Evolutionary conservation across 2,113 vertebrate genomes (phyloP).

Genomic region (Gopherus evgoodei): DNA sequence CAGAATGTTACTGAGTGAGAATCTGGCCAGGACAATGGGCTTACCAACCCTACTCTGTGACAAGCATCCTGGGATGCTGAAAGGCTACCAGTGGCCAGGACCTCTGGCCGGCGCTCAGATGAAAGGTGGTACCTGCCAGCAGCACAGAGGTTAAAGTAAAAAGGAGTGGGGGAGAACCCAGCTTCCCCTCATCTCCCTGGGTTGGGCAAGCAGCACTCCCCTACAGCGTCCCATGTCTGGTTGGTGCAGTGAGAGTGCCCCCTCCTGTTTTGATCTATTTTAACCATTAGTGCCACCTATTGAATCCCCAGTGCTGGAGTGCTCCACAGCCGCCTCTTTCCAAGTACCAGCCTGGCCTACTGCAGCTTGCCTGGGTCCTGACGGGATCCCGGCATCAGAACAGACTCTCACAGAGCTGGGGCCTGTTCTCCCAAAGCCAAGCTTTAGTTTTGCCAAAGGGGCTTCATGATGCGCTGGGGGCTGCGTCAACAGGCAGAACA

Average conservation of each 20-base stretch:
- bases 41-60: background rate
- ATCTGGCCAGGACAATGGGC: background rate
- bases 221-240: background rate
- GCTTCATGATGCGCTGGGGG: background rate
- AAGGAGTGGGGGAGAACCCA: background rate
- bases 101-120: background rate
- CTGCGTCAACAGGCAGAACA: background rate
- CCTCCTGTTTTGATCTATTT: background rate
- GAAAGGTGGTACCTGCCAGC: background rate
- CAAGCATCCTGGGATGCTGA: background rate
- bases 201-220: background rate
- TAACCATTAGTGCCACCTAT: background rate
- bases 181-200: background rate
- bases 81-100: background rate
- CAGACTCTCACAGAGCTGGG: background rate
- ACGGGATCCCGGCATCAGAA: background rate
- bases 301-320: background rate
- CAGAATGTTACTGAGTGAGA: background rate
- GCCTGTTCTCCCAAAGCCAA: background rate
- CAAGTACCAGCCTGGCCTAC: background rate
- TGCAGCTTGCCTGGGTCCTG: background rate
- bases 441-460: background rate
- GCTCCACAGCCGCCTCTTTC: background rate
- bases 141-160: background rate
- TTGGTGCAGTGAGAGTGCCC: no score